Evolutionary conservation across 2,888 invertebrate species (phyloP).

Genomic region (Vannuccia rotundouncinata): DNA sequence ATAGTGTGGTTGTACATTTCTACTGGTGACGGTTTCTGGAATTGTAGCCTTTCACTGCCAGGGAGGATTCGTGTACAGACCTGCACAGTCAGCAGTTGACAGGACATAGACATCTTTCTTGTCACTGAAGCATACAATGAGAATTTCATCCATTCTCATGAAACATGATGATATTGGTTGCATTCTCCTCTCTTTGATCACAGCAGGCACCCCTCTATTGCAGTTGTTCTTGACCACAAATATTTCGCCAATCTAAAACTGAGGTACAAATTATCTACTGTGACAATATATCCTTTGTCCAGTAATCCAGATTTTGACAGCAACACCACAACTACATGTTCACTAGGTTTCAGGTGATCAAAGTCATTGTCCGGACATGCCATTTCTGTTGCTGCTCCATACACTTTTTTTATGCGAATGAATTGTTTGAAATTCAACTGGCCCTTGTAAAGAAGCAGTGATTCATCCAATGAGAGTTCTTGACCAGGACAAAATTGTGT

Average conservation of each 20-base stretch:
- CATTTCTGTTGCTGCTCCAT: neutral
- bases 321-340: slow-evolving; percentile 2
- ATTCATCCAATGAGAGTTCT: slow-evolving; percentile 26
- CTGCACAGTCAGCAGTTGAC: neutral
- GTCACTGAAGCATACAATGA: neutral
- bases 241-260: slow-evolving; percentile 1
- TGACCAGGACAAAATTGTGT: neutral
- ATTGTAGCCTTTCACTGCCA: neutral
- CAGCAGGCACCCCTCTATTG: slow-evolving; percentile 10
- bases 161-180: neutral
- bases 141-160: neutral
- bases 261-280: slow-evolving; percentile 12
- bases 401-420: slow-evolving; percentile 4
- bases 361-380: neutral
- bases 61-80: neutral
- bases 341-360: neutral
- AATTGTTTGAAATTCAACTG: slow-evolving; percentile 13
- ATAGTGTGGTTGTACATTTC: slow-evolving; percentile 22
- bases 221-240: slow-evolving; percentile 2
- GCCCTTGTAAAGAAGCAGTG: slow-evolving; percentile 22
- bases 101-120: slow-evolving; percentile 27
- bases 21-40: neutral
- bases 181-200: neutral
- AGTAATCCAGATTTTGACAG: slow-evolving; percentile 1
- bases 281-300: slow-evolving; percentile 27